phyloP scores from a whole-genome alignment of 2,888 invertebrate genomes.

The Balanococcus diminutus region DNA sequence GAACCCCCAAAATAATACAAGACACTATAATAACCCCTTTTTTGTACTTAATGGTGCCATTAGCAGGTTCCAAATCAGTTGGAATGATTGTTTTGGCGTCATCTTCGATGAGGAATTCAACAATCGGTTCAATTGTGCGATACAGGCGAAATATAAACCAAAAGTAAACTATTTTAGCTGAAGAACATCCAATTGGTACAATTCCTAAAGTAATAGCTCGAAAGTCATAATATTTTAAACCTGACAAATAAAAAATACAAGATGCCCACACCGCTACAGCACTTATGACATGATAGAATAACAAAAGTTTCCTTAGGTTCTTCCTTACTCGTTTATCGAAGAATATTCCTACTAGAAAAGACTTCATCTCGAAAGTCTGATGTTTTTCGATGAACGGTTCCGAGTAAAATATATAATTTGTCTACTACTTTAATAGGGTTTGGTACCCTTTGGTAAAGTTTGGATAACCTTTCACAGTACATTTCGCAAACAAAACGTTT shows the following conservation, averaged over 20 bases:
- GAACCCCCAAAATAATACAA: background rate
- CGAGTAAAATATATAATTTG: background rate
- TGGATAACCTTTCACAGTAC: background rate
- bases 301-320: background rate
- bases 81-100: background rate
- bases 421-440: background rate
- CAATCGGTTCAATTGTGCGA: background rate
- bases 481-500: background rate
- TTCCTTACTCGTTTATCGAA: background rate
- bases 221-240: background rate
- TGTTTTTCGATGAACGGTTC: background rate
- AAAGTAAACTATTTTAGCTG: background rate
- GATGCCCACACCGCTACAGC: background rate
- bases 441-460: background rate
- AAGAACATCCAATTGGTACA: background rate
- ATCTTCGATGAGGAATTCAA: background rate
- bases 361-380: background rate
- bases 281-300: background rate
- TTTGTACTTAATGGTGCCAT: background rate
- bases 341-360: background rate
- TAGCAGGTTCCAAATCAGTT: background rate
- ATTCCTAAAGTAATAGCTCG: background rate
- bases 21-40: background rate
- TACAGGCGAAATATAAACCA: background rate
- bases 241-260: background rate